Percentiles rank a stretch among this genome's conserved stretches.
Evolutionary conservation across 2,113 vertebrate genomes (phyloP).

Genomic region (Nanger granti): DNA sequence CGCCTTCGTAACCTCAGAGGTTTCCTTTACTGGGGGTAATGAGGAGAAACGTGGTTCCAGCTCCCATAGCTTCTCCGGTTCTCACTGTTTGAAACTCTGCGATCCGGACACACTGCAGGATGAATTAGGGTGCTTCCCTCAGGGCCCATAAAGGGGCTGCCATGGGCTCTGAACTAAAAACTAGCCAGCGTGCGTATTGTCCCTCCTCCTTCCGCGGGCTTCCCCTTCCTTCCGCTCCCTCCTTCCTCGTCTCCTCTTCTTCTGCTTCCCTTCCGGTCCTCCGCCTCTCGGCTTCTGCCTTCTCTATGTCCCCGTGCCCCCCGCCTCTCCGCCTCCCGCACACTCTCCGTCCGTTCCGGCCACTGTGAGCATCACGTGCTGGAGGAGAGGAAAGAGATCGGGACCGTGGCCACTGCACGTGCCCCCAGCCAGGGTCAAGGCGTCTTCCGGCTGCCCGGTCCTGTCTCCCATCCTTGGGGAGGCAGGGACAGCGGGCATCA

Average conservation of each 20-base stretch:
- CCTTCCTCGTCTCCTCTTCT: background rate
- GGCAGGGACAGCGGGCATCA: accelerated
- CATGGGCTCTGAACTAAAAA: background rate
- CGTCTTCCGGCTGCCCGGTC: no score
- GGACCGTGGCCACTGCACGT: accelerated
- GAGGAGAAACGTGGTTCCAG: background rate
- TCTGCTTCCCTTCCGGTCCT: background rate
- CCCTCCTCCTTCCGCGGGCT: background rate
- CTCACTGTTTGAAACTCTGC: background rate
- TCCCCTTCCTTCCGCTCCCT: accelerated
- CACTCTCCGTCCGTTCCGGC: background rate
- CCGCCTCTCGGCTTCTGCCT: background rate
- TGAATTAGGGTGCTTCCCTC: background rate
- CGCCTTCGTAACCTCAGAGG: background rate
- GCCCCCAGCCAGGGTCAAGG: no score
- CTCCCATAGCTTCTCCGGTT: accelerated
- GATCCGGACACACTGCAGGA: background rate
- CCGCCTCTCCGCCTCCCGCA: accelerated
- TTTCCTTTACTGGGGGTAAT: background rate
- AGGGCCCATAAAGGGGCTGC: background rate
- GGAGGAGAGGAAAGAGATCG: background rate
- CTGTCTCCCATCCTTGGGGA: background rate
- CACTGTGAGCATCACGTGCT: accelerated
- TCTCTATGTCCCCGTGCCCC: accelerated
- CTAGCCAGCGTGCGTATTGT: accelerated